Evolutionary conservation across 2,113 vertebrate genomes (phyloP).

Genomic region (Petroica traversi): DNA sequence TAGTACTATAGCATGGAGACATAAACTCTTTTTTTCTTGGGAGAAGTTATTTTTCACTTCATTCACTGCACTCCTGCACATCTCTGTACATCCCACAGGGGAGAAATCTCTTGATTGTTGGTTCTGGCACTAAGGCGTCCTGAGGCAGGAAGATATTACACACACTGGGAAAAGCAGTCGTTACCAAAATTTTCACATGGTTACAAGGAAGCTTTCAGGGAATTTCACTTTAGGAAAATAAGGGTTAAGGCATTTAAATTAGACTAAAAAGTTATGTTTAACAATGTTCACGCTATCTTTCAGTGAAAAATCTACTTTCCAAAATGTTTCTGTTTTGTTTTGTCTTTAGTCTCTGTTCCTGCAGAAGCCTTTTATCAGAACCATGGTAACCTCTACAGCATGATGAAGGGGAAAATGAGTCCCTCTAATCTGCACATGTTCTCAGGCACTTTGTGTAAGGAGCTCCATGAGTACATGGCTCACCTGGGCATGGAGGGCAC

Average conservation of each 20-base stretch:
- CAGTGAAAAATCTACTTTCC: neutral
- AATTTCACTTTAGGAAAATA: neutral
- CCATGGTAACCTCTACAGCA: slow-evolving; percentile 66
- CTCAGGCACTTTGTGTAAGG: slow-evolving; percentile 62
- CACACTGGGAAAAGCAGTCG: neutral
- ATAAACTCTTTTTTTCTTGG: neutral
- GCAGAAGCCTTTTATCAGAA: slow-evolving; percentile 77
- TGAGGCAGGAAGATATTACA: neutral
- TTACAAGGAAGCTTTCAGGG: neutral
- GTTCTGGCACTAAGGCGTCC: neutral
- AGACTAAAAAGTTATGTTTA: neutral
- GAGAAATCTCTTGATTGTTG: neutral
- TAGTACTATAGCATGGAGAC: neutral
- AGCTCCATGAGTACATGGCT: slow-evolving; percentile 71
- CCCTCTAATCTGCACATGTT: slow-evolving; percentile 62
- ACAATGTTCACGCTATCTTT: neutral
- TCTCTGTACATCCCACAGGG: neutral
- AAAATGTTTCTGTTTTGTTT: neutral
- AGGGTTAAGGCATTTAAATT: neutral
- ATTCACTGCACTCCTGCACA: rapidly evolving
- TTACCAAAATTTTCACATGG: neutral
- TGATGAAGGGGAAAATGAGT: slow-evolving; percentile 77
- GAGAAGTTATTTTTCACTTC: neutral
- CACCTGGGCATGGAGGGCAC: slow-evolving; percentile 64
- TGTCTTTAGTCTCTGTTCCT: slow-evolving; percentile 74